Evolutionary conservation across 2,113 vertebrate genomes (phyloP).

Genomic region (Sylvietta virens): DNA sequence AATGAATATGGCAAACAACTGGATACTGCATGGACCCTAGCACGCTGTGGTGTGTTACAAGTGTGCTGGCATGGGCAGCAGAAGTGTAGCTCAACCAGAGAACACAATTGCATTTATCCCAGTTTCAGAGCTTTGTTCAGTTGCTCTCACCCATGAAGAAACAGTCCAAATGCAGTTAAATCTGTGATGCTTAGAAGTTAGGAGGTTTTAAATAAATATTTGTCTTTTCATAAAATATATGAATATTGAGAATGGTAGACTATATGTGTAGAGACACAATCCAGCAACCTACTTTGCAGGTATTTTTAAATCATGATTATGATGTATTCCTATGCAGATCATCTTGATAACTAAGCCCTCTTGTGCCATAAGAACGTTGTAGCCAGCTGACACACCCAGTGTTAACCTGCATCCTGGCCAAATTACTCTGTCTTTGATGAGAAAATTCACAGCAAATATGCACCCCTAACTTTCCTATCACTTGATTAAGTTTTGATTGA

Average conservation of each 20-base stretch:
- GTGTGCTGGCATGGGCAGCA: background rate
- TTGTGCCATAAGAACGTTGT: background rate
- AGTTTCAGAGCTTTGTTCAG: background rate
- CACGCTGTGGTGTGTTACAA: background rate
- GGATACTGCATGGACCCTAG: background rate
- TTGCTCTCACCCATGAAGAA: background rate
- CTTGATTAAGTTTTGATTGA: background rate
- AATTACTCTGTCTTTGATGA: background rate
- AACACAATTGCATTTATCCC: background rate
- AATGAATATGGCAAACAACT: background rate
- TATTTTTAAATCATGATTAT: background rate
- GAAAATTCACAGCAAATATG: background rate
- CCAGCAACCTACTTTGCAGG: background rate
- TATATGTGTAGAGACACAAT: background rate
- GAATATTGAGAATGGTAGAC: background rate
- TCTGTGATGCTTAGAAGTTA: background rate
- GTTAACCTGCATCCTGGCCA: background rate
- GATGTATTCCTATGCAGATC: background rate
- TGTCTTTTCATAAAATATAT: background rate
- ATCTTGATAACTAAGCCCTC: background rate
- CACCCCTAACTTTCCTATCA: background rate
- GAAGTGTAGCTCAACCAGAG: background rate
- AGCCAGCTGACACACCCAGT: background rate
- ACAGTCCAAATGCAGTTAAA: background rate
- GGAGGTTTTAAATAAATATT: background rate